Evolutionary conservation across 2,113 vertebrate genomes (phyloP).

Genomic region (Neoarius graeffei): DNA sequence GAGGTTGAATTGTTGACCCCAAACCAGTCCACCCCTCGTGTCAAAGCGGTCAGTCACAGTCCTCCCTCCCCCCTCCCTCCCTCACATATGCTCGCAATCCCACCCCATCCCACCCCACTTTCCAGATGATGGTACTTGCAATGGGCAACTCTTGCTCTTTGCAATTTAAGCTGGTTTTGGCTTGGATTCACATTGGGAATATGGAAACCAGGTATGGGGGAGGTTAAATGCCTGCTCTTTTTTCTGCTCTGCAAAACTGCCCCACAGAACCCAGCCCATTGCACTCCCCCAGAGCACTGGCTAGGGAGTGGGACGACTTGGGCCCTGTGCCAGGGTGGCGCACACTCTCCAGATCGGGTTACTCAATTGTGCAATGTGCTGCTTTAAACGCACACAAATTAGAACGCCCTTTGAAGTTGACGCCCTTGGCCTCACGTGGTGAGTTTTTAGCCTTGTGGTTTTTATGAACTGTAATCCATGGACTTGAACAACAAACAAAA

Average conservation of each 20-base stretch:
- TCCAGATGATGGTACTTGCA: conserved; percentile 6
- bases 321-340: conserved; percentile 32
- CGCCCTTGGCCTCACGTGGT: conserved; percentile 34
- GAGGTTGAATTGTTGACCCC: conserved; percentile 35
- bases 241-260: conserved; percentile 1
- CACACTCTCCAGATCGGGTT: conserved; percentile 43
- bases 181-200: conserved; percentile 34
- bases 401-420: conserved; percentile 32
- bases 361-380: conserved; percentile 51
- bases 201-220: conserved; percentile 20
- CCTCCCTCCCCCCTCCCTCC: not conserved
- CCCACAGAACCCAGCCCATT: conserved; percentile 19
- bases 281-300: not conserved
- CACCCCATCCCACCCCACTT: not conserved
- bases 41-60: conserved; percentile 5
- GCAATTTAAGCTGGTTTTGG: conserved; percentile 37
- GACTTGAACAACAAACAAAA: not conserved
- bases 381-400: conserved; percentile 37
- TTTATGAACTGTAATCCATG: not conserved
- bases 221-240: conserved; percentile 15
- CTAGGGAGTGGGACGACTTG: conserved; percentile 25
- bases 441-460: conserved; percentile 2
- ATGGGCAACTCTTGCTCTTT: conserved; percentile 26
- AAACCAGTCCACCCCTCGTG: conserved; percentile 7
- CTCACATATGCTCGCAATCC: not conserved